Evolutionary conservation across 2,113 vertebrate genomes (phyloP).

Genomic region (Arvicanthis niloticus): DNA sequence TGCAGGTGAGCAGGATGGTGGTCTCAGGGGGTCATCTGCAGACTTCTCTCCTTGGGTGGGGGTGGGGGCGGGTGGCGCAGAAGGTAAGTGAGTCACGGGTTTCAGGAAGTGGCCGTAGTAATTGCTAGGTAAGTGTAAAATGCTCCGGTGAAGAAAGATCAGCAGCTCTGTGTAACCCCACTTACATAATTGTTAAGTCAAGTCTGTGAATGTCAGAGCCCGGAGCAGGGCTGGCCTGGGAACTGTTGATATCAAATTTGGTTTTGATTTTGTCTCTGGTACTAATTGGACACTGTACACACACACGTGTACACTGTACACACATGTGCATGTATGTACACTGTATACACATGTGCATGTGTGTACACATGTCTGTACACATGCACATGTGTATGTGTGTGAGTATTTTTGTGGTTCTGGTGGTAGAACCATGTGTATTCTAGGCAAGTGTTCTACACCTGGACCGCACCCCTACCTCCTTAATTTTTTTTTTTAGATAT

Average conservation of each 20-base stretch:
- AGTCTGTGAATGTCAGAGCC: not conserved
- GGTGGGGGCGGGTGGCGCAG: not conserved
- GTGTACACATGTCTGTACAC: too few species aligned
- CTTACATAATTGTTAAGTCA: not conserved
- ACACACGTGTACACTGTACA: too few species aligned
- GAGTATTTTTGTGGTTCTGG: not conserved
- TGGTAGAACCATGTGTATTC: not conserved
- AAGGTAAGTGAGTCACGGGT: not conserved
- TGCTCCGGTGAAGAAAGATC: not conserved
- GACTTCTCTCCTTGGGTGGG: not conserved
- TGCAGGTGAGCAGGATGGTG: not conserved
- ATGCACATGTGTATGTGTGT: too few species aligned
- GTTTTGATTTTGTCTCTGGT: conserved; percentile 3
- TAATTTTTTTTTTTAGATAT: not conserved
- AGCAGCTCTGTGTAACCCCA: not conserved
- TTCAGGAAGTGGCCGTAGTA: not conserved
- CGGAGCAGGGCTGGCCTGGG: not conserved
- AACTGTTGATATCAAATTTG: not conserved
- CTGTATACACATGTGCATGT: too few species aligned
- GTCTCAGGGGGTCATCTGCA: too few species aligned
- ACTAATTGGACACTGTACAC: too few species aligned
- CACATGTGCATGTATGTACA: too few species aligned
- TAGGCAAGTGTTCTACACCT: not conserved
- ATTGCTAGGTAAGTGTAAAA: conserved; percentile 46
- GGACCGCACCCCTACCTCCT: not conserved